Evolutionary conservation across 2,888 invertebrate genomes (phyloP), one percentile per base, ranked within the genome.

Genomic region (Heliconius aoede): DNA sequence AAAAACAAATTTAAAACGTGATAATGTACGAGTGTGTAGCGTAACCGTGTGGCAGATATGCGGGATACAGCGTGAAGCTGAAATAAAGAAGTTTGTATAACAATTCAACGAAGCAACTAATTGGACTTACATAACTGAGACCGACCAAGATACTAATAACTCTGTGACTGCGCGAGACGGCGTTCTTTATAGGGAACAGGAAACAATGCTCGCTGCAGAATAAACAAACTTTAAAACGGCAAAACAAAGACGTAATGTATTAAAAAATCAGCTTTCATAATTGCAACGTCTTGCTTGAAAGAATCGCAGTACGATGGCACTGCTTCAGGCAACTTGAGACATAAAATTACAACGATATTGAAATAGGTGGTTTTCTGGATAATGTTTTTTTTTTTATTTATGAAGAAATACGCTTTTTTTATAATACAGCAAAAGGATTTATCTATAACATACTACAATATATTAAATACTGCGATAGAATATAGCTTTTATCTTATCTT

Each of bases 241-340:
- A 69, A 69, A 55, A 69, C 51, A 55, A 69, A 69, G 69, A 8
- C 55, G 55, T 69, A 69, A 69, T 69, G 69, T 69, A 69, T 55
- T 30, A 69, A 69, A 55, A 64, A 73, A 61, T 62, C 61, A 62
- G 62, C 30, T 67, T 65, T 73, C 32, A 67, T 46, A 69, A 69
- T 51, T 69, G 30, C 30, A 55, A 13, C 30, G 69, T 55, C 69
- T 69, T 55, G 51, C 69, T 69, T 26, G n/a, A 69, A 64, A 62
- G 51, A 69, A 64, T 69, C 55, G n/a, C 4, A 21, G 68, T 26
- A 11, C 18, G 68, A 32, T 60, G 46, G 28, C 30, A 40, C 24
- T 8, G n/a, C 68, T 51, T 69, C n/a, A 30, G 26, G 46, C 68
- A 1, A 24, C 15, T 30, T 15, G 69, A 32, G 15, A 55, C 30